Percentiles rank a stretch among this genome's conserved stretches.
phyloP scores from a whole-genome alignment of 2,113 vertebrate genomes.

The Girardinichthys multiradiatus region DNA sequence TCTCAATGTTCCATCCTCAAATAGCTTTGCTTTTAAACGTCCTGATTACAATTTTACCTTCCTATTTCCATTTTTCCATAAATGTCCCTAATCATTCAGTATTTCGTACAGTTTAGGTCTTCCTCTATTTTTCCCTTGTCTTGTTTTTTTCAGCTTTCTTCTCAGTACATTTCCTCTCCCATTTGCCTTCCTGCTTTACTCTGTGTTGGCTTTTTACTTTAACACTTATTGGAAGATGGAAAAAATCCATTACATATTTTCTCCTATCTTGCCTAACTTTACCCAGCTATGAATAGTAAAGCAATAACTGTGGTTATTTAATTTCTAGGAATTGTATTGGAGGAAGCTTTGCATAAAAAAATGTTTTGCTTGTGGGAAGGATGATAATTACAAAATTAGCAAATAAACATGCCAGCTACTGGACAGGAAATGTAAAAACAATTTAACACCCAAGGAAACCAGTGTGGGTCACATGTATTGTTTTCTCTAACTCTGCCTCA shows the following conservation, averaged over 20 bases:
- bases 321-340: constrained; percentile 50
- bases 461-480: too few relatives aligned
- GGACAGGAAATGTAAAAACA: too few relatives aligned
- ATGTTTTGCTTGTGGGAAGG: constrained; percentile 2
- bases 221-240: constrained; percentile 79
- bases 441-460: too few relatives aligned
- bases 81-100: constrained; percentile 46
- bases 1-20: constrained; percentile 47
- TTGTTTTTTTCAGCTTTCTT: constrained; percentile 33
- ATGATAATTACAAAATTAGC: constrained; percentile 33
- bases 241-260: constrained; percentile 73
- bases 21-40: constrained; percentile 31
- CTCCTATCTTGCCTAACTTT: constrained; percentile 56
- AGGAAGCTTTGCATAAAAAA: constrained; percentile 26
- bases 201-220: constrained; percentile 36
- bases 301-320: constrained; percentile 68
- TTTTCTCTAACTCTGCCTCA: too few relatives aligned
- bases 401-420: too few relatives aligned
- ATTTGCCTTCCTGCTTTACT: constrained; percentile 21
- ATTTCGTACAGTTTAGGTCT: constrained; percentile 35
- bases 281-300: constrained; percentile 74
- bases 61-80: constrained; percentile 28
- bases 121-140: constrained; percentile 42
- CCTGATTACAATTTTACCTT: constrained; percentile 30
- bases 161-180: constrained; percentile 49